Percentiles rank a stretch among this genome's conserved stretches.
phyloP scores from a whole-genome alignment of 2,888 invertebrate genomes.

The Zhengitettix transpicula region DNA sequence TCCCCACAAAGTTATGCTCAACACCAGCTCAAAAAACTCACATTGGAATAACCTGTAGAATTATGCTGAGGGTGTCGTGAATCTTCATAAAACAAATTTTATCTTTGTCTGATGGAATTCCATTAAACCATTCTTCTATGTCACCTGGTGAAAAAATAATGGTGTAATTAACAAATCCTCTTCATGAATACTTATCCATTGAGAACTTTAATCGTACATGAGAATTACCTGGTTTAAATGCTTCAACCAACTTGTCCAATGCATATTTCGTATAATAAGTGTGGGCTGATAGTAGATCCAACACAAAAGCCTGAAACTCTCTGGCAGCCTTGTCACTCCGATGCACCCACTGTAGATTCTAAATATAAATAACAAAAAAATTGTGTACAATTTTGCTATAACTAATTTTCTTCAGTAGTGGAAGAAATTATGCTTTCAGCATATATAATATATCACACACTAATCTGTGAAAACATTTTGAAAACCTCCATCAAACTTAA shows the following conservation, averaged over 20 bases:
- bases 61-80: slow-evolving; percentile 35
- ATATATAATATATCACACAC: too few relatives aligned
- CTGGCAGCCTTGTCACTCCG: slow-evolving; percentile 30
- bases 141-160: slow-evolving; percentile 23
- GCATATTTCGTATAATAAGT: slow-evolving; percentile 43
- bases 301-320: slow-evolving; percentile 43
- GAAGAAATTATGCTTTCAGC: too few relatives aligned
- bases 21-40: slow-evolving; percentile 23
- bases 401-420: too few relatives aligned
- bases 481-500: too few relatives aligned
- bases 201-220: background rate
- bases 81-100: slow-evolving; percentile 41
- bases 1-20: too few relatives aligned
- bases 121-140: slow-evolving; percentile 40
- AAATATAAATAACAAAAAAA: slow-evolving; percentile 4
- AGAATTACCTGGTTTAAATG: slow-evolving; percentile 38
- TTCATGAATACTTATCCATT: background rate
- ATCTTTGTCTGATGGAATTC: slow-evolving; percentile 36
- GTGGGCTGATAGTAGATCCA: slow-evolving; percentile 51
- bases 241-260: slow-evolving; percentile 38
- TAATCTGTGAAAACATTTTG: too few relatives aligned
- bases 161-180: background rate
- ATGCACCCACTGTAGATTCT: slow-evolving; percentile 37
- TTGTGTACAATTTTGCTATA: too few relatives aligned
- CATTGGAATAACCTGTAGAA: slow-evolving; percentile 40